These are phyloP conservation scores for Bombyx mandarina DNA, from an alignment of 1,140 invertebrate genomes.

Conservation along the genomic window DNA sequence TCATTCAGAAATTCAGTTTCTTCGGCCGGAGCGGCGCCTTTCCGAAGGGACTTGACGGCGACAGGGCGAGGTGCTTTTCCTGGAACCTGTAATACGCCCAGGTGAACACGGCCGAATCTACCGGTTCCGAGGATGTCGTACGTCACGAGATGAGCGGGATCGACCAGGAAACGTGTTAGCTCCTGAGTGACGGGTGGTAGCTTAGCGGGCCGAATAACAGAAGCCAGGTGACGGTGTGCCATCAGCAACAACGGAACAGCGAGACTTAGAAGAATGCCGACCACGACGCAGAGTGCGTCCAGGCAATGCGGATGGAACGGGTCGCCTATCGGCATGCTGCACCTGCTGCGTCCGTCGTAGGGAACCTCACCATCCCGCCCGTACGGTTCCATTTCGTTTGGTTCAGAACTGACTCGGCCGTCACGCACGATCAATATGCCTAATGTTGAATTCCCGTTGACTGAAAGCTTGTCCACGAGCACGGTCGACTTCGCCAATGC, in stretches of 20 bases:
- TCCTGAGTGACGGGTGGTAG: neutral
- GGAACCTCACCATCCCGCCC: conserved; percentile 62
- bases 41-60: conserved; percentile 89
- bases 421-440: conserved; percentile 15
- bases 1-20: conserved; percentile 96
- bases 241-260: too few relatives aligned
- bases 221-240: too few relatives aligned
- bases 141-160: conserved; percentile 9
- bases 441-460: conserved; percentile 15
- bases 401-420: conserved; percentile 9
- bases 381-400: conserved; percentile 60
- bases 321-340: conserved; percentile 75
- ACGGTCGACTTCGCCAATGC: conserved; percentile 3
- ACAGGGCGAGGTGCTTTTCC: conserved; percentile 86
- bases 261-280: neutral
- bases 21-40: conserved; percentile 84
- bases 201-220: too few relatives aligned
- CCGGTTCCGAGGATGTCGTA: conserved; percentile 76
- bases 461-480: conserved; percentile 6
- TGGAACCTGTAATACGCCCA: conserved; percentile 57
- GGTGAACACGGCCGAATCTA: conserved; percentile 77
- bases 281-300: conserved; percentile 24
- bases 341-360: conserved; percentile 78
- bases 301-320: conserved; percentile 80
- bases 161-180: conserved; percentile 71